A percentile compares a stretch with the other conserved stretches of the same genome.
Conservation (phyloP, 2,888 invertebrate genomes). For the Aproaerema taeniolella region DNA sequence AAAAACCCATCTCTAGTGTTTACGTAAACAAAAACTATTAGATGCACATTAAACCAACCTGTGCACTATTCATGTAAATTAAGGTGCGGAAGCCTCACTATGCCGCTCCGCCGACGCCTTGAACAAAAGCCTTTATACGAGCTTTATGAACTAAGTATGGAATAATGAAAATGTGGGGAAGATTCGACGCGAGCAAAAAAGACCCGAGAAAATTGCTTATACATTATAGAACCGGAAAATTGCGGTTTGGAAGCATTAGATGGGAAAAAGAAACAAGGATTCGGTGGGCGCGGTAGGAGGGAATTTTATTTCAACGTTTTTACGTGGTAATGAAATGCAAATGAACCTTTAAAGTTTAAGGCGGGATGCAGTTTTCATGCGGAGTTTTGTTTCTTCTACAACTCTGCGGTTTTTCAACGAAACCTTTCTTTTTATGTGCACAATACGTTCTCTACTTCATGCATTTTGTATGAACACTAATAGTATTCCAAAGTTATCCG, state of each 20-base stretch:
- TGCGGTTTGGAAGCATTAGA: constrained; percentile 16
- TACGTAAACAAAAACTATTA: constrained; percentile 28
- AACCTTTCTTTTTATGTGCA: no score
- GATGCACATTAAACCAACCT: constrained; percentile 33
- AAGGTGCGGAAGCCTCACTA: constrained; percentile 40
- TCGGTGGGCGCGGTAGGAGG: not conserved
- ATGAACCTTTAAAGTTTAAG: constrained; percentile 8
- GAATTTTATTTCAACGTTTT: constrained; percentile 11
- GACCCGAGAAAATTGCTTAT: constrained; percentile 25
- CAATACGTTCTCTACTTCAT: no score
- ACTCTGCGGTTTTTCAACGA: no score
- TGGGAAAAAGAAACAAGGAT: constrained; percentile 14
- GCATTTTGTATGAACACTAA: no score
- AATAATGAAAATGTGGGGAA: constrained; percentile 47
- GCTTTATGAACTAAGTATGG: constrained; percentile 32
- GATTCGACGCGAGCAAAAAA: constrained; percentile 29
- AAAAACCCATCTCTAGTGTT: no score
- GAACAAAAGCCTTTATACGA: constrained; percentile 46
- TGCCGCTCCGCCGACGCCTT: constrained; percentile 34
- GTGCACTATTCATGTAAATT: constrained; percentile 54
- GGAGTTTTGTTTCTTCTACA: no score
- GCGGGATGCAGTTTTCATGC: constrained; percentile 9
- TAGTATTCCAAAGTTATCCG: no score
- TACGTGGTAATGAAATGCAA: constrained; percentile 11
- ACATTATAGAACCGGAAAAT: constrained; percentile 14